phyloP scores from a whole-genome alignment of 2,888 invertebrate genomes.

The Uropetala carovei region DNA sequence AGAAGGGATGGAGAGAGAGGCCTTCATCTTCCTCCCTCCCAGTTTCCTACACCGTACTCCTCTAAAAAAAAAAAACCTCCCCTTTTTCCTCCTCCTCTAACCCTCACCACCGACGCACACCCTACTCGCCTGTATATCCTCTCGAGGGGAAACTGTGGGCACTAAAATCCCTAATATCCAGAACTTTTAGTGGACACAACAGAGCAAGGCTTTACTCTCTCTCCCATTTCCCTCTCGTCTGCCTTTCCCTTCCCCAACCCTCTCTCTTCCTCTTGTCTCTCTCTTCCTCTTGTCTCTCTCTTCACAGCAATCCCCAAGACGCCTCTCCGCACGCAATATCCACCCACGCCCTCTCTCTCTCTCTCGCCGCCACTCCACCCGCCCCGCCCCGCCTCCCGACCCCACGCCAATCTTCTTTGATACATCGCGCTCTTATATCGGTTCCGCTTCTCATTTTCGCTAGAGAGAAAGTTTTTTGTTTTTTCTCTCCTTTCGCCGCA shows the following conservation, averaged over 20 bases:
- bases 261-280: background rate
- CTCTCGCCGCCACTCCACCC: background rate
- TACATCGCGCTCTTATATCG: background rate
- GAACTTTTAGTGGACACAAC: slow-evolving; percentile 61
- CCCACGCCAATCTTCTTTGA: background rate
- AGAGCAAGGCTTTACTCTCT: slow-evolving; percentile 33
- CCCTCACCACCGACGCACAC: background rate
- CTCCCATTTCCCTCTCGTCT: background rate
- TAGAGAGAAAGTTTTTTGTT: background rate
- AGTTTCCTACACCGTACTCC: background rate
- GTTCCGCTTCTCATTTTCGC: background rate
- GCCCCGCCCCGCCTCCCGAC: too few species aligned
- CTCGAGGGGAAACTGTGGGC: slow-evolving; percentile 53
- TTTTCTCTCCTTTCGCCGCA: background rate
- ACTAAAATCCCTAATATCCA: slow-evolving; percentile 64
- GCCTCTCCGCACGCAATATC: slow-evolving; percentile 15
- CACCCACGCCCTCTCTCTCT: background rate
- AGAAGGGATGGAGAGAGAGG: background rate
- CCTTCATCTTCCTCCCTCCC: background rate
- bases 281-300: background rate
- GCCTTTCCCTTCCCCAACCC: background rate
- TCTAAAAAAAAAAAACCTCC: background rate
- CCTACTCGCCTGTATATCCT: background rate
- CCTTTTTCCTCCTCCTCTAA: background rate
- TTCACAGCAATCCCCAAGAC: background rate